phyloP scores from a whole-genome alignment of 2,113 vertebrate genomes.

The Anhinga rufa region DNA sequence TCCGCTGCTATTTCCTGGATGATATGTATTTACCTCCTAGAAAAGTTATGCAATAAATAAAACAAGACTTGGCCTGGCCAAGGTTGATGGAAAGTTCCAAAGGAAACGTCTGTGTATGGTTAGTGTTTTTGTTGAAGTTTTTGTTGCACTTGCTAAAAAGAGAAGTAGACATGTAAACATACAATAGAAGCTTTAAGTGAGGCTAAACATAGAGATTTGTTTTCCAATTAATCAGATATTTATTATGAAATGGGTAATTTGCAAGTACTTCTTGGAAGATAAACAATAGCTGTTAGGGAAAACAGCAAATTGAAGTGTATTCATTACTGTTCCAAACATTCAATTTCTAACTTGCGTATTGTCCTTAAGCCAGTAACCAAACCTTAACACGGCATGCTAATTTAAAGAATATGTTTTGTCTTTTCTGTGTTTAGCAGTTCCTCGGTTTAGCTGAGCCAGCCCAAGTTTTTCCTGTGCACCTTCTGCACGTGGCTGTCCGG shows the following conservation, averaged over 20 bases:
- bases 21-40: background rate
- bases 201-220: slow-evolving; percentile 44
- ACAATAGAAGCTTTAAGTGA: slow-evolving; percentile 1
- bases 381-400: background rate
- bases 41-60: slow-evolving; percentile 19
- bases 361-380: background rate
- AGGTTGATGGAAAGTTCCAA: slow-evolving; percentile 17
- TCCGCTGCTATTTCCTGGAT: slow-evolving; percentile 14
- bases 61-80: background rate
- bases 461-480: background rate
- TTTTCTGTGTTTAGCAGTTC: background rate
- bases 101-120: background rate
- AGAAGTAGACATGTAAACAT: slow-evolving; percentile 32
- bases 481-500: fast-evolving
- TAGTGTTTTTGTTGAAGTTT: slow-evolving; percentile 26
- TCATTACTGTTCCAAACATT: background rate
- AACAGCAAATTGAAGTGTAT: background rate
- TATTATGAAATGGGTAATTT: background rate
- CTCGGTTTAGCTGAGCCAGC: background rate
- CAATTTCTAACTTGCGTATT: background rate
- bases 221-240: slow-evolving; percentile 26
- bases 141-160: slow-evolving; percentile 49
- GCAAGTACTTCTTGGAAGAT: background rate
- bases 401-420: background rate
- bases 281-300: background rate